phyloP scores from a whole-genome alignment of 2,888 invertebrate species.

The Byasa hedistus region DNA sequence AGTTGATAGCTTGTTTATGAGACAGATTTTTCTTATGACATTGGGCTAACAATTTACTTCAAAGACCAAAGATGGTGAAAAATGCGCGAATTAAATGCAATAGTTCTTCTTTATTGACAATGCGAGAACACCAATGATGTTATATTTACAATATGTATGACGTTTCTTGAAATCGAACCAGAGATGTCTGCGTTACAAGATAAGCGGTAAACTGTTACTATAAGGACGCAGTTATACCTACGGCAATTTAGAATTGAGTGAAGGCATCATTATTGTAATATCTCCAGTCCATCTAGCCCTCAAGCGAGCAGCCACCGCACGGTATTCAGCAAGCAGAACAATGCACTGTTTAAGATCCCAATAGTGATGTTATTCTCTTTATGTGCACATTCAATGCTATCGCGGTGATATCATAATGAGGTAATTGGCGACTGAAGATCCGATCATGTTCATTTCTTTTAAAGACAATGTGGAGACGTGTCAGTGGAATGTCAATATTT shows the following conservation, averaged over 20 bases:
- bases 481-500: background rate
- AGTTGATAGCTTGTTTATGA: too few relatives aligned
- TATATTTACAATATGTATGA: too few relatives aligned
- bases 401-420: conserved; percentile 20
- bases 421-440: conserved; percentile 3
- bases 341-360: conserved; percentile 35
- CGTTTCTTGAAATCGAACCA: too few relatives aligned
- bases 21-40: too few relatives aligned
- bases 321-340: conserved; percentile 33
- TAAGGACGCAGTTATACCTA: background rate
- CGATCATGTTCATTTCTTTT: background rate
- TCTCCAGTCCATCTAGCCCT: conserved; percentile 41
- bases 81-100: too few relatives aligned
- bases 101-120: too few relatives aligned
- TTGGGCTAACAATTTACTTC: too few relatives aligned
- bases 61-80: too few relatives aligned
- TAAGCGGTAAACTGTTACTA: background rate
- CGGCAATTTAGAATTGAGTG: conserved; percentile 11
- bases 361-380: conserved; percentile 30
- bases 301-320: conserved; percentile 33
- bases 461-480: background rate
- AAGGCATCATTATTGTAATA: conserved; percentile 37
- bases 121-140: too few relatives aligned
- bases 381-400: conserved; percentile 36
- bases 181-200: too few relatives aligned